Evolutionary conservation across 2,113 vertebrate genomes (phyloP), one percentile per base, ranked within the genome.

Genomic region (Anguilla japonica): DNA sequence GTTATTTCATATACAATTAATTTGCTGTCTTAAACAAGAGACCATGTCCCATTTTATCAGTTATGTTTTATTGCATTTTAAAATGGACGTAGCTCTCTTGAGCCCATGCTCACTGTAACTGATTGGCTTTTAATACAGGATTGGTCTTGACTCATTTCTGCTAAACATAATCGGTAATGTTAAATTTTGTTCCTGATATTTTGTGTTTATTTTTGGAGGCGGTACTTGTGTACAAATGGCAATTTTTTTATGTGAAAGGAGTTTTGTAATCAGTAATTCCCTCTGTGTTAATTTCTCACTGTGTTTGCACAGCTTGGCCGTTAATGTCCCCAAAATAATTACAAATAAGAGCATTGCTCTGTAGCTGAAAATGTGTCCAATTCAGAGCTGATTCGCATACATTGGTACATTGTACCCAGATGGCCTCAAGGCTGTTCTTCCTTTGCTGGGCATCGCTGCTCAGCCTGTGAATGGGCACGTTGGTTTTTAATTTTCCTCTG

Each of bases 401-500:
- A 56, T 75, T 82, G 63, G 53, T 71, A n/a, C 79, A 56, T 75
- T 85, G 80, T 78, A 26, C 79, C 46, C 34, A 2, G 53, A 8
- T 57, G 83, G 57, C 41, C 81, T 53, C 67, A 53, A 84, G 83
- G 60, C 88, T 89, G 88, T 85, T 86, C 83, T 90, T 88, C 89
- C 90, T 91, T 86, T 89, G 81, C 82, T 79, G 53, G 84, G 83
- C 82, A 86, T 87, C 39, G 79, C 71, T 80, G 79, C 83, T 88
- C 85, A 82, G 67, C 71, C 81, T n/a, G 71, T 53, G 18, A 22
- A 43, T 41, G 86, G 41, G 39, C 9, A 60, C 75, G 80, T 86
- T 16, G 41, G 15, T 80, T 75, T 60, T 43, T 50, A 46, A 26
- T 92, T 91, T 87, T 88, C 90, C 91, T 15, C 13, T 89, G 91